phyloP scores from a whole-genome alignment of 2,797 vertebrate species.

The Sebastes taczanowskii region DNA sequence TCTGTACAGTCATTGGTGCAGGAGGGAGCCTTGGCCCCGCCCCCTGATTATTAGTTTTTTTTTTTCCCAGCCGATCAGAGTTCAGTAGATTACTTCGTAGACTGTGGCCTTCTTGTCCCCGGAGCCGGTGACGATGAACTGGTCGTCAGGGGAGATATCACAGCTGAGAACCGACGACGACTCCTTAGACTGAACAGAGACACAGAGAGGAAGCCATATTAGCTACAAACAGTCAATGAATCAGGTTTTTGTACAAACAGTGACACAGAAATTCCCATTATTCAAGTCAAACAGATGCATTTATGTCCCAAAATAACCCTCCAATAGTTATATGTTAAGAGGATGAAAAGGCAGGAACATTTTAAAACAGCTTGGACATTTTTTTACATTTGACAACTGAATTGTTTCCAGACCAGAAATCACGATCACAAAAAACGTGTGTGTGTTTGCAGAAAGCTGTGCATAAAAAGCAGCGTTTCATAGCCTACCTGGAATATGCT shows the following conservation, averaged over 20 bases:
- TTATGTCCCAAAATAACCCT: background rate
- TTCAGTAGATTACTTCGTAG: conserved; percentile 92
- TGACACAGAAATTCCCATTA: background rate
- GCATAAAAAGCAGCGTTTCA: too few relatives aligned
- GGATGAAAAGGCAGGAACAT: background rate
- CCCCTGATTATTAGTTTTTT: conserved; percentile 45
- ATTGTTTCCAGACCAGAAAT: too few relatives aligned
- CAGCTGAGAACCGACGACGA: conserved; percentile 87
- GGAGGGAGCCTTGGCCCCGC: conserved; percentile 47
- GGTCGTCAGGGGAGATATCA: conserved; percentile 87
- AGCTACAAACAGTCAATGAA: background rate
- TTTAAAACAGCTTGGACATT: background rate
- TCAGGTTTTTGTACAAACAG: background rate
- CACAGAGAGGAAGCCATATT: background rate
- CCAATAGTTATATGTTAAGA: background rate
- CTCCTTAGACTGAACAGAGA: conserved; percentile 84
- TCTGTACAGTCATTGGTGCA: conserved; percentile 77
- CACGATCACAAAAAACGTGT: too few relatives aligned
- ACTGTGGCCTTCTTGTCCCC: conserved; percentile 93
- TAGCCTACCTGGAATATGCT: conserved; percentile 83
- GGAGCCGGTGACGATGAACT: conserved; percentile 88
- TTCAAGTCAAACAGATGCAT: background rate
- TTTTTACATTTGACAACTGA: background rate
- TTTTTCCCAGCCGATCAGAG: conserved; percentile 37
- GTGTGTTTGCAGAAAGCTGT: too few relatives aligned